These are phyloP conservation scores for Drosophila cardini DNA, from an alignment of 1,140 invertebrate species.

Conservation along the genomic window DNA sequence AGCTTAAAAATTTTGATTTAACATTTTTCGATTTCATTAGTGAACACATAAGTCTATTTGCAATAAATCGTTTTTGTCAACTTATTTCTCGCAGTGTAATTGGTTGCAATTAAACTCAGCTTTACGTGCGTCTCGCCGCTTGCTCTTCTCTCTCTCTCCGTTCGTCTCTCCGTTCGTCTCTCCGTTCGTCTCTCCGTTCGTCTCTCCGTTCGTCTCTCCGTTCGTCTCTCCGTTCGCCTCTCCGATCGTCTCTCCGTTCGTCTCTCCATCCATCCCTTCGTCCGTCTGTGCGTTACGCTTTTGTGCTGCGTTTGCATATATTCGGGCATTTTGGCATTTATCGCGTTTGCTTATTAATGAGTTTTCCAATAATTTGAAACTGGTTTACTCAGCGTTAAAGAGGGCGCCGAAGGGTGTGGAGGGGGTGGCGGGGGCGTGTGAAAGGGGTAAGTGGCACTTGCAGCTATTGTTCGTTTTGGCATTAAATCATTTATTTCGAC, in stretches of 20 bases:
- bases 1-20: too few relatives aligned
- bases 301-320: conserved; percentile 67
- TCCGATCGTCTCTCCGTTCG: too few relatives aligned
- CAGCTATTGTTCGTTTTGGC: conserved; percentile 64
- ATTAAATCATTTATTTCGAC: conserved; percentile 55
- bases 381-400: conserved; percentile 10
- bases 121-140: background rate
- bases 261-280: background rate
- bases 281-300: conserved; percentile 29
- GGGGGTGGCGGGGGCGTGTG: conserved; percentile 1
- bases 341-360: conserved; percentile 72
- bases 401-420: background rate
- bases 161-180: background rate
- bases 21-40: too few relatives aligned
- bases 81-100: background rate
- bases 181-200: background rate
- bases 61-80: too few relatives aligned
- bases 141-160: too few relatives aligned
- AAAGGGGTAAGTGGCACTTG: conserved; percentile 48
- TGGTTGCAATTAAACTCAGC: conserved; percentile 37
- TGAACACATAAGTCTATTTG: too few relatives aligned
- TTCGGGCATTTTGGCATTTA: conserved; percentile 54
- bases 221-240: too few relatives aligned
- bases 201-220: background rate
- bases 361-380: conserved; percentile 73